Evolutionary conservation across 2,113 vertebrate genomes (phyloP).

Genomic region (Proterorhinus semilunaris): DNA sequence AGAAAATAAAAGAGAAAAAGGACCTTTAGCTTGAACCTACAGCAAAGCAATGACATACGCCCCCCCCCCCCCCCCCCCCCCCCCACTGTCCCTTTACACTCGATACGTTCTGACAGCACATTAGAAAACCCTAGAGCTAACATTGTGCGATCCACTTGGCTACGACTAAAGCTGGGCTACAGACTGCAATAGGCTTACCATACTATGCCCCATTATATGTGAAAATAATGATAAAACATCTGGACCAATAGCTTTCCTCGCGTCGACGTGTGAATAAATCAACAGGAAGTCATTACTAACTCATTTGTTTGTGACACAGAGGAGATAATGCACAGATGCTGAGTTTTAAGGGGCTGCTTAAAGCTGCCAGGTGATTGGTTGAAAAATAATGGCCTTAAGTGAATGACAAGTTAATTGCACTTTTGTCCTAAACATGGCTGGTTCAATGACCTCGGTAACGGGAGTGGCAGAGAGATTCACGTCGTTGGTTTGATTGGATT

Average conservation of each 20-base stretch:
- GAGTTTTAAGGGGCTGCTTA: neutral
- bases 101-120: conserved; percentile 63
- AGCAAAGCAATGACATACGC: conserved; percentile 13
- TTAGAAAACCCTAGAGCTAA: conserved; percentile 51
- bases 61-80: conserved; percentile 2
- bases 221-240: neutral
- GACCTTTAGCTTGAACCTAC: neutral
- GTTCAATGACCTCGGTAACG: neutral
- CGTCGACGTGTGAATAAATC: conserved; percentile 1
- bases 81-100: conserved; percentile 7
- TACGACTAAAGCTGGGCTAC: no score
- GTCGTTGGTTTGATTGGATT: no score
- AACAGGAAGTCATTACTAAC: neutral
- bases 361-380: neutral
- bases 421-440: neutral
- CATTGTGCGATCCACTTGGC: neutral
- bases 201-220: no score
- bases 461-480: no score
- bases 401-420: neutral
- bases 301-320: neutral
- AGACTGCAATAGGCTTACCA: neutral
- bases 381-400: neutral
- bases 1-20: neutral
- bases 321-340: neutral
- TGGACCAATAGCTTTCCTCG: neutral